Conservation (phyloP, 2,113 vertebrate genomes). For the Aix galericulata region DNA sequence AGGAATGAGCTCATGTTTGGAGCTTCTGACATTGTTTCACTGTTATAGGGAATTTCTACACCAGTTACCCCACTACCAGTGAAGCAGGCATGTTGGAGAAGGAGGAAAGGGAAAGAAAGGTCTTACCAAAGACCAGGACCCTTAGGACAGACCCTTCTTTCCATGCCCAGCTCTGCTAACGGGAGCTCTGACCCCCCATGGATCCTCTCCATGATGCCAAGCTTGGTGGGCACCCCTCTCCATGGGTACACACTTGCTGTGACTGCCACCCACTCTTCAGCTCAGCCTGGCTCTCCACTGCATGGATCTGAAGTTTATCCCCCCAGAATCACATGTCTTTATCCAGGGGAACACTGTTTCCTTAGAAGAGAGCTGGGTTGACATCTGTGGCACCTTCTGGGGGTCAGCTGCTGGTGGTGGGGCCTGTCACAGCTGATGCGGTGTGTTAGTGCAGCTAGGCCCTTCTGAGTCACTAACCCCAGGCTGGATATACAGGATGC, state of each 20-base stretch:
- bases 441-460: neutral
- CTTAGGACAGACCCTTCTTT: neutral
- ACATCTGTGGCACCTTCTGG: neutral
- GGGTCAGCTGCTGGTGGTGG: neutral
- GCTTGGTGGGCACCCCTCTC: neutral
- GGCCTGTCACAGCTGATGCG: neutral
- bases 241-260: neutral
- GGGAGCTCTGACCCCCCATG: accelerated
- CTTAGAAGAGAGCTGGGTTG: neutral
- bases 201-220: neutral
- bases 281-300: neutral
- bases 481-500: neutral
- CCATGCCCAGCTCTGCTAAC: neutral
- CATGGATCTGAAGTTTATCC: neutral
- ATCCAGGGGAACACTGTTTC: neutral
- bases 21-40: neutral
- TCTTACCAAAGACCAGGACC: neutral
- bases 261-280: neutral
- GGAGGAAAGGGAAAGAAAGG: neutral
- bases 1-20: neutral
- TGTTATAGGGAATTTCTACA: neutral
- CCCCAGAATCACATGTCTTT: neutral
- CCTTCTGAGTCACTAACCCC: neutral
- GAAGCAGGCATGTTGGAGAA: neutral
- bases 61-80: neutral